Conservation (phyloP, 2,888 invertebrate species). For the Cheilosia vulpina region DNA sequence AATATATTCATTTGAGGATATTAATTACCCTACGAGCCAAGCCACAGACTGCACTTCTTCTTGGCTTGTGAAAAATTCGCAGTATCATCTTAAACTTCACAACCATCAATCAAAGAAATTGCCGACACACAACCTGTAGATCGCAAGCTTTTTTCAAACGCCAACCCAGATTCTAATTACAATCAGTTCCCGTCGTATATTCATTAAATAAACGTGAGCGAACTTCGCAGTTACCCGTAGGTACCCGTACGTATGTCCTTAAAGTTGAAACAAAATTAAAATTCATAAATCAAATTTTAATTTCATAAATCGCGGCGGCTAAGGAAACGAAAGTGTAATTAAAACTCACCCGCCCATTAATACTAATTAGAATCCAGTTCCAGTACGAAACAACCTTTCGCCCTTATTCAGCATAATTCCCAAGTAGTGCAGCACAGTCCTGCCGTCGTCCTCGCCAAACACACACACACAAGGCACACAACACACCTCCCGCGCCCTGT, state of each 20-base stretch:
- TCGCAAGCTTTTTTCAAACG: not conserved
- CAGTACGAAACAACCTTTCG: conserved; percentile 66
- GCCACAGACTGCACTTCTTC: no score
- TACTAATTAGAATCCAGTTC: conserved; percentile 73
- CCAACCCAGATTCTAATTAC: conserved; percentile 51
- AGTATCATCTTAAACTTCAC: not conserved
- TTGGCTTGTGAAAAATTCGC: not conserved
- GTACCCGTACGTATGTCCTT: conserved; percentile 16
- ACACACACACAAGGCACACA: conserved; percentile 4
- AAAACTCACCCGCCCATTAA: conserved; percentile 74
- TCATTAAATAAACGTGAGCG: conserved; percentile 29
- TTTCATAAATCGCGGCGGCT: conserved; percentile 73
- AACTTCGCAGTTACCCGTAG: not conserved
- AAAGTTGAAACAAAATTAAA: conserved; percentile 67
- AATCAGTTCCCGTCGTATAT: conserved; percentile 44
- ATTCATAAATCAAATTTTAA: conserved; percentile 75
- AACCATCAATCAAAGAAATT: not conserved
- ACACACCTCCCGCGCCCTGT: no score
- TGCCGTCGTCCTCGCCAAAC: conserved; percentile 25
- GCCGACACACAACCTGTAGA: not conserved
- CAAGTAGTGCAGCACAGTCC: conserved; percentile 44
- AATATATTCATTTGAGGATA: no score
- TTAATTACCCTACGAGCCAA: no score
- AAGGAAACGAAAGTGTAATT: conserved; percentile 75
- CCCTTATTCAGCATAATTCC: conserved; percentile 69